phyloP scores from a whole-genome alignment of 2,797 vertebrate genomes.

The Setipinna tenuifilis region DNA sequence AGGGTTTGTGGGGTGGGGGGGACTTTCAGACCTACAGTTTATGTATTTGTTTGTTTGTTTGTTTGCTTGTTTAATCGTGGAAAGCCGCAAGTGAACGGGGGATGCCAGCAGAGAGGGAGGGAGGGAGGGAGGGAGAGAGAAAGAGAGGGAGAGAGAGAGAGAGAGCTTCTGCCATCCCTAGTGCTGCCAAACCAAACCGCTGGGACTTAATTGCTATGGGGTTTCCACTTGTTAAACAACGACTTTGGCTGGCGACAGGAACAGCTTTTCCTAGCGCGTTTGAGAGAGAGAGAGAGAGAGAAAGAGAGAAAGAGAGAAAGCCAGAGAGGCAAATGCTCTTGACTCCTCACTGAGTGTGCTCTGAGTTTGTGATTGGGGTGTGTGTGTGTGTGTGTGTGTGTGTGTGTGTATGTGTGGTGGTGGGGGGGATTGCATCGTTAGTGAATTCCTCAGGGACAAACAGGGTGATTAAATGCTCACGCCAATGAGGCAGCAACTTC shows the following conservation, averaged over 20 bases:
- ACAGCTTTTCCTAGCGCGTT: conserved; percentile 62
- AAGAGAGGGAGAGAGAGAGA: conserved; percentile 43
- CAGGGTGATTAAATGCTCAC: conserved; percentile 64
- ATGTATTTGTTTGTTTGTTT: conserved; percentile 67
- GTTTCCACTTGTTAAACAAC: conserved; percentile 80
- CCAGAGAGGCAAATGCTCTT: conserved; percentile 61
- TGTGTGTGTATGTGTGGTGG: conserved; percentile 55
- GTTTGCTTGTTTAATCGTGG: conserved; percentile 53
- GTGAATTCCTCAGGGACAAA: conserved; percentile 67
- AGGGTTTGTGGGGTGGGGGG: neutral
- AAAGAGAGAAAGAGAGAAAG: conserved; percentile 45
- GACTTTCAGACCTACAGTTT: conserved; percentile 58
- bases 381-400: conserved; percentile 30
- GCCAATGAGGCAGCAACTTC: conserved; percentile 64
- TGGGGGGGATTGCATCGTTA: conserved; percentile 67
- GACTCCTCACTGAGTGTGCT: conserved; percentile 61
- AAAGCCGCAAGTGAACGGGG: conserved; percentile 54
- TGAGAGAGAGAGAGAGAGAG: conserved; percentile 51
- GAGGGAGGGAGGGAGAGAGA: conserved; percentile 29
- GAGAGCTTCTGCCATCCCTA: conserved; percentile 56
- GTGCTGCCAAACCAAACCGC: conserved; percentile 69
- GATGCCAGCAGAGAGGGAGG: conserved; percentile 40
- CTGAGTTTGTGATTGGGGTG: conserved; percentile 64
- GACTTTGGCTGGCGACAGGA: conserved; percentile 68
- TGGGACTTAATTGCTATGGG: conserved; percentile 72